A percentile compares a stretch with the other conserved stretches of the same genome.
Conservation (phyloP, 1,140 invertebrate genomes). For the Penaeus chinensis region DNA sequence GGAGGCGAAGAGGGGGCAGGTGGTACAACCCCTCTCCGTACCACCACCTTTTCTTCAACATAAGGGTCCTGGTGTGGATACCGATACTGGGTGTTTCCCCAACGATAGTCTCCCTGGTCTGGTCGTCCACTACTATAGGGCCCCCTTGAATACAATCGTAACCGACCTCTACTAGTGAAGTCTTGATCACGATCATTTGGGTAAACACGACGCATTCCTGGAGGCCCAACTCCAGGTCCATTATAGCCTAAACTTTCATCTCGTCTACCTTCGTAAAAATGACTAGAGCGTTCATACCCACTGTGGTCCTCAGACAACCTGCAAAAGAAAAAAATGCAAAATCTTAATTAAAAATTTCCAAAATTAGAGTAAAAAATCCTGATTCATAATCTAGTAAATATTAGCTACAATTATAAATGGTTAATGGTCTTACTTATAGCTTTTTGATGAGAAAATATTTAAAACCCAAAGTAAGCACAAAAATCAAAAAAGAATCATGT, state of each 20-base stretch:
- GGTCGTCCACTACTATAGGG: slow-evolving; percentile 65
- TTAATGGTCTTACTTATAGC: no score
- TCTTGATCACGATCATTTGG: slow-evolving; percentile 66
- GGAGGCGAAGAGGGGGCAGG: slow-evolving; percentile 63
- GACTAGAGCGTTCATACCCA: slow-evolving; percentile 70
- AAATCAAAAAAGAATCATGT: no score
- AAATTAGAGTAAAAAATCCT: not conserved
- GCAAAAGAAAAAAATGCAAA: slow-evolving; percentile 76
- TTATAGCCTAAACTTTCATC: slow-evolving; percentile 59
- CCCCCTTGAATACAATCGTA: slow-evolving; percentile 68
- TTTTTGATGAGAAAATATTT: no score
- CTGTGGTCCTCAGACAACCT: slow-evolving; percentile 67
- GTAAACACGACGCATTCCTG: slow-evolving; percentile 65
- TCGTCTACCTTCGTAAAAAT: slow-evolving; percentile 69
- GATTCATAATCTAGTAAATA: not conserved
- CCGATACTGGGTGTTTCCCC: slow-evolving; percentile 66
- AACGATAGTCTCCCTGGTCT: slow-evolving; percentile 66
- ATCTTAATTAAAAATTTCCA: slow-evolving; percentile 80
- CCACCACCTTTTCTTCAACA: slow-evolving; percentile 50
- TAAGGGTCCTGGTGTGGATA: slow-evolving; percentile 61
- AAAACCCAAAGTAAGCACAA: no score
- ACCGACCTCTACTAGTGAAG: slow-evolving; percentile 65
- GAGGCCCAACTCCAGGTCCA: slow-evolving; percentile 64
- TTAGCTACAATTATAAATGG: no score
- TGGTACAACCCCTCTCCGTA: slow-evolving; percentile 34